Percentiles rank a stretch among this genome's conserved stretches.
phyloP scores from a whole-genome alignment of 2,888 invertebrate species.

The Caenorhabditis sp. region DNA sequence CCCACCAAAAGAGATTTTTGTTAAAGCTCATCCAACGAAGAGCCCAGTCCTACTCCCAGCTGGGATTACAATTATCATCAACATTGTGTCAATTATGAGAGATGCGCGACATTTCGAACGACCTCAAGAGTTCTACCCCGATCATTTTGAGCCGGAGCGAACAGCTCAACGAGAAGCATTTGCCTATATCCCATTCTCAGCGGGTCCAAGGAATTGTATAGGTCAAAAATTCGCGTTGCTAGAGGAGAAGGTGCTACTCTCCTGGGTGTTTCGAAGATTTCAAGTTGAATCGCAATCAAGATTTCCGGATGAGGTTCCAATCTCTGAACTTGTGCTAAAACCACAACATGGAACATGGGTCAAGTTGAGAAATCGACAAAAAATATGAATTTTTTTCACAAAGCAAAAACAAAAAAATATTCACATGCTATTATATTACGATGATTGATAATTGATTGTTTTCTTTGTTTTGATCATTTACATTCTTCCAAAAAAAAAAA shows the following conservation, averaged over 20 bases:
- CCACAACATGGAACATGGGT: constrained; percentile 28
- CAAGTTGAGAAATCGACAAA: constrained; percentile 42
- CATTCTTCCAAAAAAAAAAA: no score
- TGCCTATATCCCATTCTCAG: constrained; percentile 67
- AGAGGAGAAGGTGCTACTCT: constrained; percentile 72
- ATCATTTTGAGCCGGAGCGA: constrained; percentile 72
- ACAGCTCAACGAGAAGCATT: constrained; percentile 57
- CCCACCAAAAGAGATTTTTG: not conserved
- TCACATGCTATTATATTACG: no score
- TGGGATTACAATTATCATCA: constrained; percentile 65
- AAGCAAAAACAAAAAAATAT: not conserved
- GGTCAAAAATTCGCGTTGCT: constrained; percentile 73
- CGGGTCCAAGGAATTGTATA: constrained; percentile 67
- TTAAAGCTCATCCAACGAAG: constrained; percentile 32
- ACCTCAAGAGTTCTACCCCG: constrained; percentile 72
- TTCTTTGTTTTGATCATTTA: no score
- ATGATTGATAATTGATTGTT: no score
- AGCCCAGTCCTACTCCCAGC: constrained; percentile 58
- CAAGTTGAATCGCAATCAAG: constrained; percentile 25
- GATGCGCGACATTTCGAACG: constrained; percentile 64
- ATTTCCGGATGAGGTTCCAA: constrained; percentile 22
- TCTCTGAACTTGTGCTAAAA: constrained; percentile 30
- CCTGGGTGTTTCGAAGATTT: constrained; percentile 35
- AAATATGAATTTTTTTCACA: constrained; percentile 43
- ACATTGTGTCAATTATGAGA: constrained; percentile 69